phyloP scores from a whole-genome alignment of 2,888 invertebrate species.

The Rapana venosa region DNA sequence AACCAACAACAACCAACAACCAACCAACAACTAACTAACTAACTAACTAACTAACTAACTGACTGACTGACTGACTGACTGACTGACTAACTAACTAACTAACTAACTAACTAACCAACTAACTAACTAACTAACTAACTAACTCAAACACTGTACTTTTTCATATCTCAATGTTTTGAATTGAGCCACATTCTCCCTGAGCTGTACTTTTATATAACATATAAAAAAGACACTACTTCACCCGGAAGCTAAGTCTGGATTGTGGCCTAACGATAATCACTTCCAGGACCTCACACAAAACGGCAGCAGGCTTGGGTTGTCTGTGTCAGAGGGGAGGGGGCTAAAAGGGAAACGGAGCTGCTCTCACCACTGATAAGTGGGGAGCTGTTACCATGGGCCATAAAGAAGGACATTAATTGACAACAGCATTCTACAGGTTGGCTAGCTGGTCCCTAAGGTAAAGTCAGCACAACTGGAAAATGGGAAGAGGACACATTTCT shows the following conservation, averaged over 20 bases:
- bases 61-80: neutral
- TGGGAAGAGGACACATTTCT: too few species aligned
- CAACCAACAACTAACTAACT: too few species aligned
- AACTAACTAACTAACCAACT: neutral
- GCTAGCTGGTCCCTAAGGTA: too few species aligned
- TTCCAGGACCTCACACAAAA: neutral
- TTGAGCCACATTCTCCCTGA: neutral
- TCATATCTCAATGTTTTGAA: neutral
- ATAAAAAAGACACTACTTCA: neutral
- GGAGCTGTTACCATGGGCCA: too few species aligned
- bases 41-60: too few species aligned
- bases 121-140: neutral
- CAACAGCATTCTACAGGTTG: too few species aligned
- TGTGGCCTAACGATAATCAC: neutral
- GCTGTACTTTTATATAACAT: too few species aligned
- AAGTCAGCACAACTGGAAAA: too few species aligned
- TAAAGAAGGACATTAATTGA: too few species aligned
- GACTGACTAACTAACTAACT: neutral
- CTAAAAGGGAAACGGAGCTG: too few species aligned
- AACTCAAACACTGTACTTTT: neutral
- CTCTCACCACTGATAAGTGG: too few species aligned
- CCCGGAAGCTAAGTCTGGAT: neutral
- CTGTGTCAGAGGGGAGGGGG: neutral
- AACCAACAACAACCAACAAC: too few species aligned
- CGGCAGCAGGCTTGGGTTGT: neutral